These are phyloP conservation scores for Drosophila quinaria DNA, from an alignment of 2,888 invertebrate species.

Conservation along the genomic window DNA sequence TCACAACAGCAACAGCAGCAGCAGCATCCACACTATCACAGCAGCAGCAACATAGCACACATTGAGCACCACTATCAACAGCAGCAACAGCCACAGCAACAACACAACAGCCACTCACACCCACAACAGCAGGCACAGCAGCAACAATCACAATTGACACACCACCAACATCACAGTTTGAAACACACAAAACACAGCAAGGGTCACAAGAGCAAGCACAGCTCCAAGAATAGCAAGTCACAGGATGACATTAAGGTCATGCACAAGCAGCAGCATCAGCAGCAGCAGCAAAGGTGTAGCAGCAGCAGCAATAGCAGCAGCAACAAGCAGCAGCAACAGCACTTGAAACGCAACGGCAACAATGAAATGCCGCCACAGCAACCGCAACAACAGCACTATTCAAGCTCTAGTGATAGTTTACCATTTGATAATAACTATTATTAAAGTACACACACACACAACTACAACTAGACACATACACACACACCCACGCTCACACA, in stretches of 20 bases:
- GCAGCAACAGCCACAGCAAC: conserved; percentile 41
- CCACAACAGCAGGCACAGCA: conserved; percentile 42
- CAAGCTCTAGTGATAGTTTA: conserved; percentile 85
- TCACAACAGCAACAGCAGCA: conserved; percentile 65
- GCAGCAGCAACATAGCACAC: conserved; percentile 75
- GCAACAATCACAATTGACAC: conserved; percentile 35
- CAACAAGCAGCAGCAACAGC: conserved; percentile 50
- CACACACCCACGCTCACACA: background rate
- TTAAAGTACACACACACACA: conserved; percentile 56
- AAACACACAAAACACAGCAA: conserved; percentile 79
- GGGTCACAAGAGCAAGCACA: conserved; percentile 70
- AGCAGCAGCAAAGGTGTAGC: conserved; percentile 53
- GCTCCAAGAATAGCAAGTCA: conserved; percentile 71
- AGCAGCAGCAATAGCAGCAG: conserved; percentile 51
- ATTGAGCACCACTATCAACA: conserved; percentile 82
- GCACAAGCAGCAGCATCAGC: conserved; percentile 71
- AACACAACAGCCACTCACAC: conserved; percentile 47
- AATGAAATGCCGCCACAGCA: conserved; percentile 63
- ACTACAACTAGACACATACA: conserved; percentile 20
- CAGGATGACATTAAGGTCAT: conserved; percentile 75
- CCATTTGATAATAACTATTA: conserved; percentile 84
- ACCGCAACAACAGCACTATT: conserved; percentile 68
- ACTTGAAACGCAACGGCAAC: conserved; percentile 59
- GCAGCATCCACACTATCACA: conserved; percentile 65
- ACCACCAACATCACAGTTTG: conserved; percentile 72